Conservation (phyloP, 2,113 vertebrate genomes). For the Pampusana beccarii region DNA sequence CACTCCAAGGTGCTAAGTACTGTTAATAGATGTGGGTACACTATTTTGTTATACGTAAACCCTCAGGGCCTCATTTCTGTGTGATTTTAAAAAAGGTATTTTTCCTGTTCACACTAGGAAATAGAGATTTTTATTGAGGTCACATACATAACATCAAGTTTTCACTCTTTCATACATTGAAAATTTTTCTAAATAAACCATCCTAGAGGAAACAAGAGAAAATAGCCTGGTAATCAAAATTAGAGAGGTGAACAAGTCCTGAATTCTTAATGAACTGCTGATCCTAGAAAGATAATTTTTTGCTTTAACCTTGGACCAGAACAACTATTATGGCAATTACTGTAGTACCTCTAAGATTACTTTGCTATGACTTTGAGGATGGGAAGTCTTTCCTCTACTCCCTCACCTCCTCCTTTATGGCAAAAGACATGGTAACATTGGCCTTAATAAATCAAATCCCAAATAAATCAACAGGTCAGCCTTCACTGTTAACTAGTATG, state of each 20-base stretch:
- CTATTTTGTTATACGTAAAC: not conserved
- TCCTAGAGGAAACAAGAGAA: not conserved
- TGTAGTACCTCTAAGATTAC: not conserved
- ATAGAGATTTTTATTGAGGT: not conserved
- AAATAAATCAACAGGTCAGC: not conserved
- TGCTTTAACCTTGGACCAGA: not conserved
- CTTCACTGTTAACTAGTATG: not conserved
- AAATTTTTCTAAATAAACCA: not conserved
- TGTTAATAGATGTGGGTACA: not conserved
- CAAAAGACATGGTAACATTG: not conserved
- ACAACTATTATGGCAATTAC: not conserved
- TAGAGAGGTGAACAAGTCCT: not conserved
- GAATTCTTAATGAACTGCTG: not conserved
- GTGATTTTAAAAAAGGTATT: not conserved
- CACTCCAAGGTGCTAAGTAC: not conserved
- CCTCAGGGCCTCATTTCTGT: not conserved
- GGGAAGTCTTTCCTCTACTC: not conserved
- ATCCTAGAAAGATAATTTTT: not conserved
- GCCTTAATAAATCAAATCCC: not conserved
- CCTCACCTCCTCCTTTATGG: not conserved
- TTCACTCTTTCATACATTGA: not conserved
- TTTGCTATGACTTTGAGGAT: not conserved
- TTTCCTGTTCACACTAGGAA: not conserved
- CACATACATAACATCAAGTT: not conserved
- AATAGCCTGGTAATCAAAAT: not conserved